Percentiles rank a stretch among this genome's conserved stretches.
These are phyloP conservation scores for Drosophila elegans DNA, from an alignment of 1,140 invertebrate species.

Conservation along the genomic window DNA sequence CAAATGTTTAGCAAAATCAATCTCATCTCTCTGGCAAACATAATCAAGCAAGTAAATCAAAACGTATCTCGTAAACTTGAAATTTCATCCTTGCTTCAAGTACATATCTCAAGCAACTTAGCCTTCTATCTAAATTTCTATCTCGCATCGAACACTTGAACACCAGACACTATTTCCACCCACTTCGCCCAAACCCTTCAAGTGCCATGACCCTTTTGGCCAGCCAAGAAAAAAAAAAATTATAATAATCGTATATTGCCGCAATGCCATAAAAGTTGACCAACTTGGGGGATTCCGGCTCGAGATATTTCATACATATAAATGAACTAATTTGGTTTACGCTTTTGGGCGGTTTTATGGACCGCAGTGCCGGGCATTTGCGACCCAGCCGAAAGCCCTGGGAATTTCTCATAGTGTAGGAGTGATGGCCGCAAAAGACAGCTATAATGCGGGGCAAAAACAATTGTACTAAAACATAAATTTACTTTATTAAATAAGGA, in stretches of 20 bases:
- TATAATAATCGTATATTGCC: constrained; percentile 60
- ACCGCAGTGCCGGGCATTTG: constrained; percentile 38
- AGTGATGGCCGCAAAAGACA: constrained; percentile 26
- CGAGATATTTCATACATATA: constrained; percentile 50
- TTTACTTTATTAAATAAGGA: constrained; percentile 78
- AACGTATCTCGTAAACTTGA: constrained; percentile 24
- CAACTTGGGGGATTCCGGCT: constrained; percentile 41
- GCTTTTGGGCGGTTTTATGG: constrained; percentile 56
- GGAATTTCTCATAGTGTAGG: constrained; percentile 75
- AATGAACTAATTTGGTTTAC: constrained; percentile 75
- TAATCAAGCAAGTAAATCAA: constrained; percentile 14
- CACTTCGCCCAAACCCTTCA: not conserved
- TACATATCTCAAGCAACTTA: constrained; percentile 17
- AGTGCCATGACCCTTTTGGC: constrained; percentile 48
- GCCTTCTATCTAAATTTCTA: constrained; percentile 31
- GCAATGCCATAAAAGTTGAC: constrained; percentile 71
- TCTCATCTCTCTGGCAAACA: not conserved
- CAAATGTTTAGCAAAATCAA: not conserved
- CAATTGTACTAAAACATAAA: constrained; percentile 71
- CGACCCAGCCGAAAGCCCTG: constrained; percentile 36
- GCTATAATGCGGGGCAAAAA: constrained; percentile 31
- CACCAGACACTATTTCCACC: constrained; percentile 13
- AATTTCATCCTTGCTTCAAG: constrained; percentile 16
- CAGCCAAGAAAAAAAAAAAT: constrained; percentile 9
- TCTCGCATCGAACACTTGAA: constrained; percentile 29